Base-by-base conservation (phyloP, 2,113 vertebrate genomes). In the Scolopax mira region DNA sequence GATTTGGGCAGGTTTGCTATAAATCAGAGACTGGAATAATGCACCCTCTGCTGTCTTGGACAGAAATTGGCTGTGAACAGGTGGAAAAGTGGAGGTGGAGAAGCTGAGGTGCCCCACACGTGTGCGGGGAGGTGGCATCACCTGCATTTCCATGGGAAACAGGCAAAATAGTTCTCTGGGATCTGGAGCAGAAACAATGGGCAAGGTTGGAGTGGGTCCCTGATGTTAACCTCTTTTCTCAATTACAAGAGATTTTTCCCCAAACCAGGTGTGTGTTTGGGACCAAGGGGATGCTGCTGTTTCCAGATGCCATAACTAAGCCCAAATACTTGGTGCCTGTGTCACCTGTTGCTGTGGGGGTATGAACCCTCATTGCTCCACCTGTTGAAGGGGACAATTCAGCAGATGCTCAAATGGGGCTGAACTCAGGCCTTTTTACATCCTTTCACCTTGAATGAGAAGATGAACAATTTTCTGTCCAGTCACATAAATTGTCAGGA, bases 91-190 rank as follows among this genome's bases (percentile, higher is more conserved):
- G 0, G 2, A 7, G 39, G 23, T 48, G 46, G n/a, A n/a, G n/a
- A n/a, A 30, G 27, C 17, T 0, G 2, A 7, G 39, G 23, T 48
- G 46, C 11, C 46, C 46, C 46, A 48, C 46, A 22, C 1, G 1
- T 4, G 52, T 4, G 18, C 13, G 3, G 70, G 8, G 17, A 21
- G 78, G 10, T 13, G 11, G 5, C 55, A 18, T 28, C 1, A 7
- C 9, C 92, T 42, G 22, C 23, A 8, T 16, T 18, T 17, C 8
- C 35, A 1, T 0, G 9, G 88, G 16, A 28, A 24, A 10, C 2
- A 0, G 51, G 24, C 13, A 8, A 3, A 39, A 0, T 1, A 3
- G 0, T 5, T 9, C 44, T 17, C 44, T 44, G 72, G 35, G 18
- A 9, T 5, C n/a, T 21, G 67, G 2, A 17, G 31, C 3, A 23